Base-by-base conservation (phyloP, 2,888 invertebrate genomes). In the Hypsopygia costalis region DNA sequence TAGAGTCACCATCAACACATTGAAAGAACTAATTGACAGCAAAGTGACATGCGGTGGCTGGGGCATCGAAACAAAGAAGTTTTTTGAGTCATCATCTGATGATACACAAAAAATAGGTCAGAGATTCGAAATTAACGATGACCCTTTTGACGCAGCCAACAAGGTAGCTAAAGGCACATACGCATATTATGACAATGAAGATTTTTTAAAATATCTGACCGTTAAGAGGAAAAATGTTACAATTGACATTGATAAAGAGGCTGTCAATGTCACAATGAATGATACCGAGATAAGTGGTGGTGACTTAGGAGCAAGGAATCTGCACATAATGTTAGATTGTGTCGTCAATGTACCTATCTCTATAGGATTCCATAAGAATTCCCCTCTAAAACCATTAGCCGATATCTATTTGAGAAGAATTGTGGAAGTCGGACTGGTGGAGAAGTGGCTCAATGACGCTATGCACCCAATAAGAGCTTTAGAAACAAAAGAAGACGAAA, bases 271-370 rank as follows among this genome's bases (percentile, higher is more conserved):
- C 0, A 71, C 67, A 1, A 28, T 21, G 0, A 78, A 75, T 21
- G 34, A 29, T 0, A 75, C 68, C 2, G 56, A 59, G n/a, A 31
- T 49, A 1, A 12, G 12, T 6, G 46, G 44, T 37, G 44, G 41
- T 8, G 61, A 67, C 11, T 49, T 49, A 0, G 85, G 90, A 16
- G 2, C 4, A 38, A 81, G 90, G 43, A 91, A 91, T 66, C 74
- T 96, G 40, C 96, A 96, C 57, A 94, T 96, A 6, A 96, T 96
- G 96, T 83, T 89, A 1, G 93, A 95, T 47, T 96, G 96, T 68
- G 91, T 94, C 0, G 92, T 96, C 3, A 92, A 93, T 51, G 94
- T 95, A 90, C 96, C 96, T 0, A 91, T 96, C 37, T 94, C 95
- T 0, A 86, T 96, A 46, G 96, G 95, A 0, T 90, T 96, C 56